Evolutionary conservation across 2,113 vertebrate genomes (phyloP).

Genomic region (Archocentrus centrarchus): DNA sequence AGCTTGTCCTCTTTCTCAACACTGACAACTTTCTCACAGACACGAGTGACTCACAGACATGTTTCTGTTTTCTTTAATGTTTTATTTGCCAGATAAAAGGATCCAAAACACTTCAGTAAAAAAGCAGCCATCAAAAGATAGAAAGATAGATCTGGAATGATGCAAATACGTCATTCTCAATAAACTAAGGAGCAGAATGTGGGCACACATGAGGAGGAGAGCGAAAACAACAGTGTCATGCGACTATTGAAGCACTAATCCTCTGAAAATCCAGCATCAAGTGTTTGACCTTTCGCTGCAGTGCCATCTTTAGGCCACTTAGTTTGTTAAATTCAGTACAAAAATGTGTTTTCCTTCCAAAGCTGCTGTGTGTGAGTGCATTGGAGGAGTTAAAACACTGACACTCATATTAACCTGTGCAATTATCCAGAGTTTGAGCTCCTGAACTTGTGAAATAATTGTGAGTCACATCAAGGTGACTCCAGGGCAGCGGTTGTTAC

Average conservation of each 20-base stretch:
- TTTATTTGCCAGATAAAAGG: neutral
- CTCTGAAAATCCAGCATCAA: neutral
- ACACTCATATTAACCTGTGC: neutral
- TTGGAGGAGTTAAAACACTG: too few species aligned
- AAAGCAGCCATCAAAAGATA: neutral
- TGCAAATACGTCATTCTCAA: neutral
- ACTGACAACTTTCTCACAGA: conserved; percentile 44
- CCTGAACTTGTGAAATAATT: neutral
- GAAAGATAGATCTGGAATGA: neutral
- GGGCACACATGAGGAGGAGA: neutral
- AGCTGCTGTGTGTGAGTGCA: neutral
- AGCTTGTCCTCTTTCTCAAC: conserved; percentile 55
- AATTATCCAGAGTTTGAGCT: neutral
- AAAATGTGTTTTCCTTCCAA: conserved; percentile 3
- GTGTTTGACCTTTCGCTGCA: neutral
- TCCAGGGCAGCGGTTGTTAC: too few species aligned
- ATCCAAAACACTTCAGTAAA: neutral
- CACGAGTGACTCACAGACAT: conserved; percentile 11
- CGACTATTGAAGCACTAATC: neutral
- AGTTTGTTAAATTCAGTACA: neutral
- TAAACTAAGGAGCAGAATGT: neutral
- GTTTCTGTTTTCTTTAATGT: neutral
- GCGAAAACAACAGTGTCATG: neutral
- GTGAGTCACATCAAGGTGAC: too few species aligned
- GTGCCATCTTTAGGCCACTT: neutral